A percentile compares a stretch with the other conserved stretches of the same genome.
Conservation (phyloP, 2,797 vertebrate species). For the Hirundo rustica region DNA sequence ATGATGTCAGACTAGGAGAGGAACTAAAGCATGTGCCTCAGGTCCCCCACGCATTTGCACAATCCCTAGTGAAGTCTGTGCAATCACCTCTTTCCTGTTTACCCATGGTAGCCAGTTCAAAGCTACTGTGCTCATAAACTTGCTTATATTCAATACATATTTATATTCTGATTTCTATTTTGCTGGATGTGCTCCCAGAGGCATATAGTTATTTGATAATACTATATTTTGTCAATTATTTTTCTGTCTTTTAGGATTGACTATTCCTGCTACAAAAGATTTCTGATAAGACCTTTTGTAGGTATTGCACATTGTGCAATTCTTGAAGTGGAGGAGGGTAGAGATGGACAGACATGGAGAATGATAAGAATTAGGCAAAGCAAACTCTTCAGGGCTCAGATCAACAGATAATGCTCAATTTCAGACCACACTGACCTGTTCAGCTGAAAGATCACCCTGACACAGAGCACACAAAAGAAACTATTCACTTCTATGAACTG, state of each 20-base stretch:
- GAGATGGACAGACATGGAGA: not conserved
- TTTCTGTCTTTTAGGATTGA: not conserved
- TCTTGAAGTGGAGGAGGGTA: not conserved
- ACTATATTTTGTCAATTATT: not conserved
- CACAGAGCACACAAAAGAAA: constrained; percentile 36
- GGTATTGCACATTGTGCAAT: constrained; percentile 22
- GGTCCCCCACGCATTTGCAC: not conserved
- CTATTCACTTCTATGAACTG: not conserved
- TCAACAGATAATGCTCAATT: constrained; percentile 29
- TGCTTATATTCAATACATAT: not conserved
- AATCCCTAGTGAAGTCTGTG: not conserved
- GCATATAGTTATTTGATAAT: not conserved
- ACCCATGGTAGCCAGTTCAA: not conserved
- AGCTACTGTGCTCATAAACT: not conserved
- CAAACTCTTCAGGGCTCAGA: constrained; percentile 38
- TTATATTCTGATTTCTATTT: not conserved
- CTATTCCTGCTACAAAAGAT: not conserved
- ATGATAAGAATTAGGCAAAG: constrained; percentile 47
- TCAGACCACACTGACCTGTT: constrained; percentile 47
- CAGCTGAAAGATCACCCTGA: constrained; percentile 39
- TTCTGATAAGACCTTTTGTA: not conserved
- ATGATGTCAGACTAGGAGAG: not conserved
- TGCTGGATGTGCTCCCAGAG: not conserved
- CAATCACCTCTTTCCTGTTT: not conserved
- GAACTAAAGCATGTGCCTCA: not conserved